Conservation (phyloP, 2,113 vertebrate species). For the Siniperca knerii region DNA sequence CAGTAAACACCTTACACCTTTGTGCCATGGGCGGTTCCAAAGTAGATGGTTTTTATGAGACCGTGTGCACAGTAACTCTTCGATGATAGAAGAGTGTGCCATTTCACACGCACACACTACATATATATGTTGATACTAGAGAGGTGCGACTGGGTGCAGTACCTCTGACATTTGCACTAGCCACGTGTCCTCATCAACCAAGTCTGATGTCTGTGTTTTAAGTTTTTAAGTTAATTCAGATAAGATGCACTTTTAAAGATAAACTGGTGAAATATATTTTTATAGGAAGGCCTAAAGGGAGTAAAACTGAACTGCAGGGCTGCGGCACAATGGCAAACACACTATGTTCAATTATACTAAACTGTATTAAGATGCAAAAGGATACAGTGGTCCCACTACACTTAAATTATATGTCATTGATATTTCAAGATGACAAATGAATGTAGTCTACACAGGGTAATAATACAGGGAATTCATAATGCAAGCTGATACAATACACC, state of each 20-base stretch:
- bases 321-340: neutral
- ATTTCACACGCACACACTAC: neutral
- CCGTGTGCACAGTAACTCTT: constrained; percentile 74
- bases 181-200: neutral
- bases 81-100: constrained; percentile 53
- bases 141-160: neutral
- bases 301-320: neutral
- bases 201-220: constrained; percentile 3
- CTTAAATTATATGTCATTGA: neutral
- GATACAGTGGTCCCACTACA: neutral
- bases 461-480: neutral
- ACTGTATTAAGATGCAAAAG: neutral
- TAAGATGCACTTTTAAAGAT: constrained; percentile 11
- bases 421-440: constrained; percentile 16
- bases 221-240: neutral
- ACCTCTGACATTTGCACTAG: constrained; percentile 5
- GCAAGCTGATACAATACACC: neutral
- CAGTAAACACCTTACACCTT: constrained; percentile 82
- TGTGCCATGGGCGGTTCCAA: constrained; percentile 49
- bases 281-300: neutral
- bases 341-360: neutral
- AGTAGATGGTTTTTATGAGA: constrained; percentile 79
- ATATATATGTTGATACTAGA: neutral
- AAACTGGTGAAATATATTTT: neutral
- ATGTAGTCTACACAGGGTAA: neutral